A percentile compares a stretch with the other conserved stretches of the same genome.
Evolutionary conservation across 2,113 vertebrate genomes (phyloP).

Genomic region (Pyxicephalus adspersus): DNA sequence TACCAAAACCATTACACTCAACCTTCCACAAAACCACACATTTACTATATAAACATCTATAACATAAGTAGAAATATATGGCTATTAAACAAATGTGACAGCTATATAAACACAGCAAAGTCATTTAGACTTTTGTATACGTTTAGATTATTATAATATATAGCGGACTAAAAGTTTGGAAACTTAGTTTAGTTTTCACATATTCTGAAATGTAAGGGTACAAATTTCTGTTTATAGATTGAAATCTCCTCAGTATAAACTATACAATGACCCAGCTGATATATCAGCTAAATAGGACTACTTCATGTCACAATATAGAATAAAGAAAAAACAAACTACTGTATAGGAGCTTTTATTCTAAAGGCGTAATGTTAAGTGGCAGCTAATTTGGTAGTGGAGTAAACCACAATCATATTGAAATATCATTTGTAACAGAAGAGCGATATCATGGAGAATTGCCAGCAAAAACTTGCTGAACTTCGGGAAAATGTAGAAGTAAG

Average conservation of each 20-base stretch:
- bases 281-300: not conserved
- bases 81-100: slow-evolving; percentile 15
- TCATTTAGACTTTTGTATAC: slow-evolving; percentile 4
- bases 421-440: too few species aligned
- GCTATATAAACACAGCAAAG: not conserved
- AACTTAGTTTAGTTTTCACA: not conserved
- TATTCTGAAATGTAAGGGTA: not conserved
- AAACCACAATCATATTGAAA: too few species aligned
- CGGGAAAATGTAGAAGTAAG: too few species aligned
- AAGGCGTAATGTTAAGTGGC: not conserved
- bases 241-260: not conserved
- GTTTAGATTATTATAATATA: slow-evolving; percentile 18
- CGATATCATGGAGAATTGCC: too few species aligned
- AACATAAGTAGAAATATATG: slow-evolving; percentile 5
- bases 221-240: slow-evolving; percentile 6
- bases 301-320: not conserved
- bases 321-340: too few species aligned
- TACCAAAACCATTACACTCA: not conserved
- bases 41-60: not conserved
- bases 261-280: not conserved
- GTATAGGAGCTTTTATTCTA: not conserved
- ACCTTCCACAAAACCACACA: not conserved
- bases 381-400: not conserved
- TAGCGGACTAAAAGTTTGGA: not conserved
- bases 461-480: too few species aligned